phyloP scores from a whole-genome alignment of 1,140 invertebrate species.

The Papilio polytes region DNA sequence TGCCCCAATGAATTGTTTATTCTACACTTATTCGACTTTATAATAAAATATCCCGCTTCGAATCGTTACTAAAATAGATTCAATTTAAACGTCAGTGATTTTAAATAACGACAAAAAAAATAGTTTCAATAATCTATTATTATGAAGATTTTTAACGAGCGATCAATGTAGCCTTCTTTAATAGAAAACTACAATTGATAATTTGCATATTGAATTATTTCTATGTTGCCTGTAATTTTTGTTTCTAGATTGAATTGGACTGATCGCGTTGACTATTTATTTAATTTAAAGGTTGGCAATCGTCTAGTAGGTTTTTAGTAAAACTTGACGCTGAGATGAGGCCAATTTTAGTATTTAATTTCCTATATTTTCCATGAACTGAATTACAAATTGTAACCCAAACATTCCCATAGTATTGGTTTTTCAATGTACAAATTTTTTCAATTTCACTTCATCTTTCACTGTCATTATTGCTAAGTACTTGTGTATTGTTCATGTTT shows the following conservation, averaged over 20 bases:
- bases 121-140: constrained; percentile 45
- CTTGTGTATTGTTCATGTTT: constrained; percentile 34
- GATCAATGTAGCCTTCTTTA: constrained; percentile 72
- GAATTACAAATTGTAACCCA: constrained; percentile 48
- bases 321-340: constrained; percentile 78
- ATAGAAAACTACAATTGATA: constrained; percentile 72
- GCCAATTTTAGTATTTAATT: constrained; percentile 53
- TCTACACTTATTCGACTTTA: constrained; percentile 26
- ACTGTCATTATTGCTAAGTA: constrained; percentile 32
- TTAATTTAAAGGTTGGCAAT: constrained; percentile 53
- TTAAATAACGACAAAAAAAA: constrained; percentile 42
- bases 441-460: constrained; percentile 44
- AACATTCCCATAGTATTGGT: constrained; percentile 56
- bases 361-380: constrained; percentile 41
- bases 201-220: constrained; percentile 37
- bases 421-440: constrained; percentile 58
- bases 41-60: constrained; percentile 27
- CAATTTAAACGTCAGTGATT: constrained; percentile 35
- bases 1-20: constrained; percentile 33
- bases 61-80: constrained; percentile 19
- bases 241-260: constrained; percentile 42
- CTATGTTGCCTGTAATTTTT: constrained; percentile 43
- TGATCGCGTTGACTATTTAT: constrained; percentile 50
- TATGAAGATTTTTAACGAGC: constrained; percentile 37
- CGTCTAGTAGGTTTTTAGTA: constrained; percentile 77